Base-by-base conservation (phyloP, 2,113 vertebrate genomes). In the Phrynosoma blainvillii region DNA sequence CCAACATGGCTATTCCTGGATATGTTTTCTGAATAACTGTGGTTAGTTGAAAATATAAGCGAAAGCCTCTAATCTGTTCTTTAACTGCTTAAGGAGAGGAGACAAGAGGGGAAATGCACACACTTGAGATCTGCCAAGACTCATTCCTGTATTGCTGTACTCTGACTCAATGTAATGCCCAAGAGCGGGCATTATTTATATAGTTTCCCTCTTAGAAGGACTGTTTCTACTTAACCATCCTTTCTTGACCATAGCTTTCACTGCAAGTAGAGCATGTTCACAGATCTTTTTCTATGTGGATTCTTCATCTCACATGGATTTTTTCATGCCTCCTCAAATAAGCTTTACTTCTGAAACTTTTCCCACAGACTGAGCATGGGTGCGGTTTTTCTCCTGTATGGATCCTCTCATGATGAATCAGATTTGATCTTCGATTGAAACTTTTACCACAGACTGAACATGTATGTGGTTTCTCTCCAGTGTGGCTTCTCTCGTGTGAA, bases 401-500 rank as follows among this genome's bases (percentile, higher is more conserved):
- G n/a, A 81, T 81, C n/a, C n/a, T 36, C n/a, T 62, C 79, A 1
- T 62, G 79, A 62, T 80, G 20, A 20, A 62, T 62, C 16, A 80
- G 56, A 30, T 62, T 82, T 42, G 40, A 47, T 40, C 65, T 68
- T 47, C 65, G 8, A 16, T 30, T 18, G 16, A 82, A 82, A 68
- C 27, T 9, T 82, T 62, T 80, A 0, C 93, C 93, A 59, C 94
- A 95, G 1, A 93, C 89, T 0, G 7, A 40, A 25, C 94, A 95
- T 2, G 81, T 47, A 42, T 93, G 94, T 23, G 94, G 94, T 5
- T 94, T 95, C 91, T 96, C 95, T 68, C 94, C 94, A 3, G 87
- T 95, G 23, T 95, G 94, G 75, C 93, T 94, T 70, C 93, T 90
- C 86, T 93, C 93, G 16, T 95, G 95, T 1, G 93, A 92, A 0